Conservation (phyloP, 2,888 invertebrate genomes). For the Mythimna impura region DNA sequence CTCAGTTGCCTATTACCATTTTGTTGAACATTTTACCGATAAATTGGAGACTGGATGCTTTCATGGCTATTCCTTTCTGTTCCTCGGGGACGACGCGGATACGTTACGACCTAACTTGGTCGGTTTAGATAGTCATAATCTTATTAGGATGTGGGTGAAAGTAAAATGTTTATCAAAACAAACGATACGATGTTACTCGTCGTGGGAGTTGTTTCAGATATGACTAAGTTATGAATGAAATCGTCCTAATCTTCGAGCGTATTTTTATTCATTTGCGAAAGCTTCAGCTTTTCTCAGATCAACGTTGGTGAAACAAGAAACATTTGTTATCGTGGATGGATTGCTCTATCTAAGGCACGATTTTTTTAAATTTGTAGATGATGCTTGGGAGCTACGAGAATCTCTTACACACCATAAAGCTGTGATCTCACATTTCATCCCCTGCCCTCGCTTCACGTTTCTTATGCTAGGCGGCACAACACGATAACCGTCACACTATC, state of each 20-base stretch:
- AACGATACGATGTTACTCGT: no score
- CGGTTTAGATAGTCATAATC: background rate
- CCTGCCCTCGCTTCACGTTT: no score
- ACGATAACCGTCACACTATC: background rate
- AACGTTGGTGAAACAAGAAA: background rate
- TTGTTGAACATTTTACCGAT: conserved; percentile 27
- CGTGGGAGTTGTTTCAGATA: background rate
- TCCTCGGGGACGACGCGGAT: background rate
- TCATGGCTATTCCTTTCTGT: background rate
- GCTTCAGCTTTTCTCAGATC: background rate
- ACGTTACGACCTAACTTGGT: background rate
- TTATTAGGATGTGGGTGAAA: background rate
- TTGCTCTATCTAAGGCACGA: background rate
- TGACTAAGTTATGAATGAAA: conserved; percentile 4
- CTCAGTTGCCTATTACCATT: conserved; percentile 29
- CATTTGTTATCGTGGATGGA: background rate
- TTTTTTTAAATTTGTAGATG: background rate
- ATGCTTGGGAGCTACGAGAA: background rate
- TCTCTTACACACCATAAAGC: no score
- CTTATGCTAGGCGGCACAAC: no score
- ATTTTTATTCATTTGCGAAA: conserved; percentile 37
- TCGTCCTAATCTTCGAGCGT: background rate
- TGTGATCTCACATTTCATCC: no score
- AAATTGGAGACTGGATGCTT: conserved; percentile 20
- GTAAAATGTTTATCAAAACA: conserved; percentile 2